These are phyloP conservation scores for Romanomermis culicivorax DNA, from an alignment of 2,888 invertebrate genomes.

Conservation along the genomic window DNA sequence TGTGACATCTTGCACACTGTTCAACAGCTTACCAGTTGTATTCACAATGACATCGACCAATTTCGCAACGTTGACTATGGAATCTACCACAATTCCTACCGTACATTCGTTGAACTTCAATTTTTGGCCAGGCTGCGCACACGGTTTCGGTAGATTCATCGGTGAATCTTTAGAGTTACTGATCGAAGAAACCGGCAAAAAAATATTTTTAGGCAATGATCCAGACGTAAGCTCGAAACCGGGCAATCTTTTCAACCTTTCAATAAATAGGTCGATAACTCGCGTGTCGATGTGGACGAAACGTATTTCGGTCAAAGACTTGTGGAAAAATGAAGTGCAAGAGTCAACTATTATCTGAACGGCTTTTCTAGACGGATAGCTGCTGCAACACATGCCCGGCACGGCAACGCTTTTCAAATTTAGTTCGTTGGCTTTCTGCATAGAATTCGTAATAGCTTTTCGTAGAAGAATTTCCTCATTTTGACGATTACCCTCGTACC, in stretches of 20 bases:
- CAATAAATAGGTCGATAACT: neutral
- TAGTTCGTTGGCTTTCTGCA: neutral
- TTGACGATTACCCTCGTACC: neutral
- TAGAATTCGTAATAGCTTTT: neutral
- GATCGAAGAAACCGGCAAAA: neutral
- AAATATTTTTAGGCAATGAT: neutral
- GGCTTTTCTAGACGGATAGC: neutral
- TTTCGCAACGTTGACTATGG: neutral
- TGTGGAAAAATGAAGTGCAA: too few relatives aligned
- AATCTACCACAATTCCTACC: neutral
- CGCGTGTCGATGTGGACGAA: neutral
- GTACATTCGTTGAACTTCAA: too few relatives aligned
- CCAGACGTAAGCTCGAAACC: neutral
- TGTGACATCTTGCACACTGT: too few relatives aligned
- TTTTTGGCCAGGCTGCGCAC: too few relatives aligned
- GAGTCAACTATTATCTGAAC: neutral
- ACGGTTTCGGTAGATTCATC: neutral
- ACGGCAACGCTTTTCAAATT: neutral
- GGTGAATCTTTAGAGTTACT: neutral
- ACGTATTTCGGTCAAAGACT: too few relatives aligned
- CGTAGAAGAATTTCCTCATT: neutral
- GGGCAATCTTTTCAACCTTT: neutral
- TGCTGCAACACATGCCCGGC: neutral
- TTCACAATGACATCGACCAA: neutral
- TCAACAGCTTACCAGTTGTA: too few relatives aligned